Percentiles rank a stretch among this genome's conserved stretches.
phyloP scores from a whole-genome alignment of 2,113 vertebrate species.

The Tor tambroides region DNA sequence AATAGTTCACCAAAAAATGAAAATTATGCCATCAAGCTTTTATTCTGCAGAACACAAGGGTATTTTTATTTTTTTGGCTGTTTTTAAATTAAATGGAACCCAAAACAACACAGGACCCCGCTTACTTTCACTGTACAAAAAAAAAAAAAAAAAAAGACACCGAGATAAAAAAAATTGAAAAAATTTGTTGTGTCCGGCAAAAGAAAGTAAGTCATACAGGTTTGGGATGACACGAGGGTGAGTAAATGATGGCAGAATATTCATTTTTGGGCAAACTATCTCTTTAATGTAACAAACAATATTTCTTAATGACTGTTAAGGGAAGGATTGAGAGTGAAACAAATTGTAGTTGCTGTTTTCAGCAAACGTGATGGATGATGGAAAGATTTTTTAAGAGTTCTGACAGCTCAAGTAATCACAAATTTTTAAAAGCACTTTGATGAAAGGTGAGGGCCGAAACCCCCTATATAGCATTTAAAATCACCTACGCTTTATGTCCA shows the following conservation, averaged over 20 bases:
- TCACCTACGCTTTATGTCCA: background rate
- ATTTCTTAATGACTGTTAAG: background rate
- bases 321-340: background rate
- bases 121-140: too few relatives aligned
- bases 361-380: background rate
- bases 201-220: background rate
- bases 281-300: background rate
- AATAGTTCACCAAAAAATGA: background rate
- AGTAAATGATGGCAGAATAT: background rate
- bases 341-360: background rate
- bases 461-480: background rate
- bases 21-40: background rate
- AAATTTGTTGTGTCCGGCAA: background rate
- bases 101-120: background rate
- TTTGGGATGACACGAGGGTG: background rate
- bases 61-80: background rate
- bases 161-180: too few relatives aligned
- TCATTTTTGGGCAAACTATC: background rate
- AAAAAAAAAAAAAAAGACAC: too few relatives aligned
- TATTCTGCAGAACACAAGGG: background rate
- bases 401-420: background rate
- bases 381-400: background rate
- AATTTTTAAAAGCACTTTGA: background rate
- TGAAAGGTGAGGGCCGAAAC: background rate
- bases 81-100: background rate